Conservation (phyloP, 1,140 invertebrate species). For the Ceratosolen fusciceps region DNA sequence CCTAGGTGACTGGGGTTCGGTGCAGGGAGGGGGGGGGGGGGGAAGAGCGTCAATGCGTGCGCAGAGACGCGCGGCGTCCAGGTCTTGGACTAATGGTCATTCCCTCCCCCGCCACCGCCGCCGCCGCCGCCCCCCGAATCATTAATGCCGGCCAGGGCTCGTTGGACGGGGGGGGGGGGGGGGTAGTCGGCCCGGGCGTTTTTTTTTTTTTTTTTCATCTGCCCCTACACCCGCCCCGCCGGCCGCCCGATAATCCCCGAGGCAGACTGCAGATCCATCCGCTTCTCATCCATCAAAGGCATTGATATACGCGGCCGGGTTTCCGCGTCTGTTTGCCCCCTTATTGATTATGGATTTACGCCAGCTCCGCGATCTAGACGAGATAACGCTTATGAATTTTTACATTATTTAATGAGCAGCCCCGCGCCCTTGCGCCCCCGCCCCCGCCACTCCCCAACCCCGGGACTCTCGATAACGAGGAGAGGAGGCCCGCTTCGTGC, state of each 20-base stretch:
- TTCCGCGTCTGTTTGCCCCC: conserved; percentile 45
- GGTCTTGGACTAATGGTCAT: conserved; percentile 67
- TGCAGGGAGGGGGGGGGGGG: too few species aligned
- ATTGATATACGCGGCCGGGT: conserved; percentile 45
- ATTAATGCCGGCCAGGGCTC: conserved; percentile 35
- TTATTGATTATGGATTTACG: conserved; percentile 51
- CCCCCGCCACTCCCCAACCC: too few species aligned
- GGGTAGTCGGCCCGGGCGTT: background rate
- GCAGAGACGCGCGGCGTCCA: too few species aligned
- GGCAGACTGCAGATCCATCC: conserved; percentile 49
- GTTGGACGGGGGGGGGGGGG: background rate
- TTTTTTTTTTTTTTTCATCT: too few species aligned
- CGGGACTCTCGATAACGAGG: too few species aligned
- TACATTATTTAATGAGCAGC: conserved; percentile 29
- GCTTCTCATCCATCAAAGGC: conserved; percentile 52
- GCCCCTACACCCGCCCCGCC: conserved; percentile 15
- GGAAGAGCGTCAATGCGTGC: too few species aligned
- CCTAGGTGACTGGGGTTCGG: too few species aligned
- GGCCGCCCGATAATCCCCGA: conserved; percentile 44
- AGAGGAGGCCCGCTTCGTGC: too few species aligned
- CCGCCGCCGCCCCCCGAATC: conserved; percentile 44
- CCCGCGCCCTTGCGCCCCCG: too few species aligned
- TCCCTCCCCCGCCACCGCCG: conserved; percentile 55
- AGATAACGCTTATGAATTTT: conserved; percentile 1
- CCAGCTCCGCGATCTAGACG: conserved; percentile 7